These are phyloP conservation scores for Tiliacea aurago DNA, from an alignment of 2,888 invertebrate genomes.

Conservation along the genomic window DNA sequence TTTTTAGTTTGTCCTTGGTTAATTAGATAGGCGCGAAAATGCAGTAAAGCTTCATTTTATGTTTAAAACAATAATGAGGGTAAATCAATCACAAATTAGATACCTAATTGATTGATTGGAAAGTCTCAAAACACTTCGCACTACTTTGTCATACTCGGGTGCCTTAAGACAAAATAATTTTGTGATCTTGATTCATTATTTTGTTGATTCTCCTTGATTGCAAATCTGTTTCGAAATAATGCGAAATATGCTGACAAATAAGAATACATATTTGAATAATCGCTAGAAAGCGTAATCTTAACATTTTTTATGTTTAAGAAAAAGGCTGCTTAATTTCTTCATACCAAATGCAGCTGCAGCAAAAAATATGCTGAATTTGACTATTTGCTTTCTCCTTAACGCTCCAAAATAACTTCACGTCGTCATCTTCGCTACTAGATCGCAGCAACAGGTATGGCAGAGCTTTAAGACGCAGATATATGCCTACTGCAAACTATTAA, in stretches of 20 bases:
- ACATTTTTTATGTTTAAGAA: neutral
- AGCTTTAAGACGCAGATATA: no score
- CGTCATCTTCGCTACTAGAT: neutral
- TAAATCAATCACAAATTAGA: neutral
- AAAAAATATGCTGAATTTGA: no score
- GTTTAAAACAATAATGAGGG: neutral
- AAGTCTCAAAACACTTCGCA: neutral
- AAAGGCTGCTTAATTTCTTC: neutral
- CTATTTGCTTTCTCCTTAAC: no score
- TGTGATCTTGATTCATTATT: neutral
- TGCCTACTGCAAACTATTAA: no score
- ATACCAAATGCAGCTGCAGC: neutral
- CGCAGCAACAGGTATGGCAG: neutral
- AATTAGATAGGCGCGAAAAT: slow-evolving; percentile 10
- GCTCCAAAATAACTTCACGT: neutral
- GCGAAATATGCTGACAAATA: neutral
- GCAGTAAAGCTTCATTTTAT: slow-evolving; percentile 9
- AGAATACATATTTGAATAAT: slow-evolving; percentile 2
- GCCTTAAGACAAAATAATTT: neutral
- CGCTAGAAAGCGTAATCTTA: slow-evolving; percentile 2
- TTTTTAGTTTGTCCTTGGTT: slow-evolving; percentile 46
- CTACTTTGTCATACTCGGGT: neutral
- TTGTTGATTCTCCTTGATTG: slow-evolving; percentile 4
- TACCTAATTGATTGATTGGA: neutral
- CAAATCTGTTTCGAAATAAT: neutral